A percentile compares a stretch with the other conserved stretches of the same genome.
Evolutionary conservation across 1,140 invertebrate genomes (phyloP).

Genomic region (Maconellicoccus hirsutus): DNA sequence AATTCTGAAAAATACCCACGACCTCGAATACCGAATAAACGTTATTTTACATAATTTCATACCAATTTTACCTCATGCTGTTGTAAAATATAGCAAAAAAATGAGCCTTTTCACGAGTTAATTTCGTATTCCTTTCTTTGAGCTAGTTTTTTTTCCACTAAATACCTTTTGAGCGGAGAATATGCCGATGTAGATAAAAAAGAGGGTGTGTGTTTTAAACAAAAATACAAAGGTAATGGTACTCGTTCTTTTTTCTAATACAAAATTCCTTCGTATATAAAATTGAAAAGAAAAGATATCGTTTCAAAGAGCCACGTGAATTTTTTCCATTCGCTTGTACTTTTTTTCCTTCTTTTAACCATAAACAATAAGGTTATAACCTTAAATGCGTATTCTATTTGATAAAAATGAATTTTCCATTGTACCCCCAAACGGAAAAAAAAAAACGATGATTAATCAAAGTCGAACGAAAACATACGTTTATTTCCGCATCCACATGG

Average conservation of each 20-base stretch:
- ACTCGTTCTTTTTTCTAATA: not conserved
- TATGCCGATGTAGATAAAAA: not conserved
- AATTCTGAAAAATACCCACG: no score
- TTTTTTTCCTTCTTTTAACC: not conserved
- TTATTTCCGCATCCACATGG: no score
- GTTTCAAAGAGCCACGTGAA: not conserved
- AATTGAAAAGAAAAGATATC: not conserved
- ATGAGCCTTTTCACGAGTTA: no score
- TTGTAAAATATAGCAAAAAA: no score
- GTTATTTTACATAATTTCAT: no score
- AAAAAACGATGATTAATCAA: not conserved
- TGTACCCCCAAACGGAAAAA: not conserved
- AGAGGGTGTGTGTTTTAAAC: not conserved
- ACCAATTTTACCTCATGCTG: no score
- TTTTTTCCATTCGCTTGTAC: not conserved
- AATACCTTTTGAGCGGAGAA: not conserved
- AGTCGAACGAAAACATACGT: not conserved
- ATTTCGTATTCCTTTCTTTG: not conserved
- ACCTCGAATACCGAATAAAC: no score
- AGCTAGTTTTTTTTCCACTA: not conserved
- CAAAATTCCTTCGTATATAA: not conserved
- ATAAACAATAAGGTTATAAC: not conserved
- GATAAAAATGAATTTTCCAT: not conserved
- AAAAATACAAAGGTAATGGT: not conserved
- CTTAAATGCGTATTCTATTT: not conserved